These are phyloP conservation scores for Drosophila obscura DNA, from an alignment of 1,140 invertebrate species.

Conservation along the genomic window DNA sequence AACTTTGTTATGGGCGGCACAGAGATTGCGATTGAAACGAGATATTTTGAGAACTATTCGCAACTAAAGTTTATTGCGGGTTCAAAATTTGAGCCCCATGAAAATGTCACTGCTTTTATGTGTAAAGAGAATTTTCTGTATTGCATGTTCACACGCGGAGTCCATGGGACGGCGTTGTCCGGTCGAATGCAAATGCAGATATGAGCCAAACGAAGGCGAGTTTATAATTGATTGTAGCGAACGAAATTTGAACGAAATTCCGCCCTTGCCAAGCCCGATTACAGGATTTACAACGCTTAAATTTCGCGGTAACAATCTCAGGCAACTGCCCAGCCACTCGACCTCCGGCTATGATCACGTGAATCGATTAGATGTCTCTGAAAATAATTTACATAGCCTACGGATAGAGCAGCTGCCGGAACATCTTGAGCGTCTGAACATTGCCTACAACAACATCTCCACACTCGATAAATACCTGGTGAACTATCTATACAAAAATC, in stretches of 20 bases:
- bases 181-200: background rate
- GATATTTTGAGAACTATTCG: background rate
- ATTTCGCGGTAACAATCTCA: background rate
- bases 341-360: conserved; percentile 2
- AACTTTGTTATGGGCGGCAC: background rate
- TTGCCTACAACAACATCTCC: too few species aligned
- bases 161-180: conserved; percentile 8
- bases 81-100: background rate
- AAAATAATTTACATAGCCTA: background rate
- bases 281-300: background rate
- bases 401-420: background rate
- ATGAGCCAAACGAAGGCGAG: background rate
- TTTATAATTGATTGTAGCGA: conserved; percentile 6
- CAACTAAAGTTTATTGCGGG: conserved; percentile 7
- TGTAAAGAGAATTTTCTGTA: background rate
- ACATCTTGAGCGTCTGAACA: too few species aligned
- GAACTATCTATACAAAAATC: too few species aligned
- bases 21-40: background rate
- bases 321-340: background rate
- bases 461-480: too few species aligned
- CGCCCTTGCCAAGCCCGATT: conserved; percentile 4
- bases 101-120: conserved; percentile 4
- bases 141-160: conserved; percentile 1
- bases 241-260: background rate
- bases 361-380: too few species aligned